Evolutionary conservation across 2,888 invertebrate species (phyloP).

Genomic region (Xanthia icteritia): DNA sequence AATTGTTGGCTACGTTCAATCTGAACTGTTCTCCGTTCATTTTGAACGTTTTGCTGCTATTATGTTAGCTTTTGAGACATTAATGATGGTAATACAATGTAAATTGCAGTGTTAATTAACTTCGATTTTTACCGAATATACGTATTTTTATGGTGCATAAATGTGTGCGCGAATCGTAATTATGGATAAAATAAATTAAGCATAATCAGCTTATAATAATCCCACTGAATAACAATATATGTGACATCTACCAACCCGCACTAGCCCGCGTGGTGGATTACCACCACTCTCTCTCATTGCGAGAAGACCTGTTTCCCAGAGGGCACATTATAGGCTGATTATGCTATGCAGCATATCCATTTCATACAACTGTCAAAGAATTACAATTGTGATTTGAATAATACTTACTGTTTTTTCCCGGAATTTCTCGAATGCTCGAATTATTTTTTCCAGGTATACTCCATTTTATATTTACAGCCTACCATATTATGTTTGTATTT

Average conservation of each 20-base stretch:
- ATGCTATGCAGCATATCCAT: too few species aligned
- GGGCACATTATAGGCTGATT: too few species aligned
- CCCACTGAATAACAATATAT: too few species aligned
- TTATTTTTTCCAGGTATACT: neutral
- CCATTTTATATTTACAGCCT: neutral
- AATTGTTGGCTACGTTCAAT: constrained; percentile 63
- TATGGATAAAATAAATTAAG: too few species aligned
- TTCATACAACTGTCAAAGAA: neutral
- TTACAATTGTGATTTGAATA: too few species aligned
- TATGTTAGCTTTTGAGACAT: neutral
- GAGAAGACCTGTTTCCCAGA: too few species aligned
- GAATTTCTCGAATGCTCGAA: neutral
- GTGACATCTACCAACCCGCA: too few species aligned
- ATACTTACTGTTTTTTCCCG: neutral
- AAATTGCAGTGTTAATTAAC: neutral
- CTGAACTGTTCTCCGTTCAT: constrained; percentile 46
- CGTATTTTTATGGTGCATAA: neutral
- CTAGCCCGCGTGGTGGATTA: too few species aligned
- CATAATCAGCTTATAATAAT: too few species aligned
- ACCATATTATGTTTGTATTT: constrained; percentile 15
- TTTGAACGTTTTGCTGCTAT: constrained; percentile 28
- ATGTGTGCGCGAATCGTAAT: neutral
- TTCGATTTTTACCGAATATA: neutral
- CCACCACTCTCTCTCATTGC: too few species aligned
- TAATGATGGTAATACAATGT: neutral